Evolutionary conservation across 2,113 vertebrate genomes (phyloP).

Genomic region (Peucedramus taeniatus): DNA sequence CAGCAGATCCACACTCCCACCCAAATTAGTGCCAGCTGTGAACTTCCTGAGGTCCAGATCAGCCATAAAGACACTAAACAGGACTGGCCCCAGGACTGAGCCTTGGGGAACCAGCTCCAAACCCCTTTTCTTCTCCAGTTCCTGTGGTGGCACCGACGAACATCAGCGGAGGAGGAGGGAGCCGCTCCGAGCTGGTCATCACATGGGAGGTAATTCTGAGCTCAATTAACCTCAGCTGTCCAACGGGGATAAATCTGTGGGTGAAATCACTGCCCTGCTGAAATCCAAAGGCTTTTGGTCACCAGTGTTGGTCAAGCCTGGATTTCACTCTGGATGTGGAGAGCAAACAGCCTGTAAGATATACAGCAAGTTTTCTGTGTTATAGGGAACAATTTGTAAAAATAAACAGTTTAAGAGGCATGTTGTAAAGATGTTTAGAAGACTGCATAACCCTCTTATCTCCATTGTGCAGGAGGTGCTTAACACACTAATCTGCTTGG

Average conservation of each 20-base stretch:
- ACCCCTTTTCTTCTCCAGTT: slow-evolving; percentile 65
- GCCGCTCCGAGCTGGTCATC: slow-evolving; percentile 84
- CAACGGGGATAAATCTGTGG: background rate
- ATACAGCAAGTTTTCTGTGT: slow-evolving; percentile 14
- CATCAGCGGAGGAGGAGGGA: slow-evolving; percentile 83
- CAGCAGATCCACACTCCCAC: background rate
- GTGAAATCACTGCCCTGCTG: background rate
- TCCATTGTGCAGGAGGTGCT: slow-evolving; percentile 60
- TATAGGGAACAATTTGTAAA: slow-evolving; percentile 11
- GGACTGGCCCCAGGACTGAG: background rate
- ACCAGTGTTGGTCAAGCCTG: background rate
- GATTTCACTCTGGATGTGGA: background rate
- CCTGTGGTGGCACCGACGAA: slow-evolving; percentile 78
- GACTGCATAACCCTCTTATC: slow-evolving; percentile 50
- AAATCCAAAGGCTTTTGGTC: background rate
- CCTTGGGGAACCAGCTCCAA: background rate
- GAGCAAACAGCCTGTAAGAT: background rate
- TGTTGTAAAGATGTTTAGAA: slow-evolving; percentile 51
- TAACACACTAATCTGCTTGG: slow-evolving; percentile 64
- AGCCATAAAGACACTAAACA: accelerated
- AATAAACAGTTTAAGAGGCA: slow-evolving; percentile 49
- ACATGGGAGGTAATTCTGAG: slow-evolving; percentile 83
- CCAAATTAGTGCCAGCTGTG: accelerated
- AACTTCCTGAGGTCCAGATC: background rate
- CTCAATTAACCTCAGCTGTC: background rate